Evolutionary conservation across 2,113 vertebrate species (phyloP), one percentile per base, ranked within the genome.

Genomic region (Boulengeromyrus knoepffleri): DNA sequence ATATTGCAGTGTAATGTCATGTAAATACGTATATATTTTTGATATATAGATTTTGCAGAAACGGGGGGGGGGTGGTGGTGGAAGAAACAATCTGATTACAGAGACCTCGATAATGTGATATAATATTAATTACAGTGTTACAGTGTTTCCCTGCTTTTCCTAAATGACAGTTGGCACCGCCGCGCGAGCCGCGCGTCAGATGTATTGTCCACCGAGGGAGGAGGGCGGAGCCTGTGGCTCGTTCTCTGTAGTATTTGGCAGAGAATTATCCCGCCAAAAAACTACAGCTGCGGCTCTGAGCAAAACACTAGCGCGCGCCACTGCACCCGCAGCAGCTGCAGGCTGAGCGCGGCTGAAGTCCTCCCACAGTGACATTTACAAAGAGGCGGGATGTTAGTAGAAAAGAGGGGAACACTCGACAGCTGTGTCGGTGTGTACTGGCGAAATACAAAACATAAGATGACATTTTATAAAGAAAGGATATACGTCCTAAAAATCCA

Each of bases 191-290:
- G 90, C 91, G 93, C 93, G 93, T 89, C 94, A 95, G 95, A 92
- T 93, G 91, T 93, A 93, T 91, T 91, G 90, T 86, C 86, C 89
- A 88, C 91, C 91, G 87, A 31, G 31, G 93, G 93, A 92, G 92
- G 89, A 90, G 90, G 56, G 91, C 53, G 19, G 89, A 91, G 92
- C 89, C 91, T 92, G 95, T 91, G 94, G 94, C 92, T 91, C 0
- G 86, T 52, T 90, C 92, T 89, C n/a, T 17, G 50, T 90, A 91
- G 89, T 92, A 87, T 94, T 93, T 94, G 95, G 0, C 90, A 91
- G 91, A 93, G 93, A 95, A 95, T 95, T 95, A 91, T 94, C 95
- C 96, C 95, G 94, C 1, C 2, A 90, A 91, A 93, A 92, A 31
- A 89, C 0, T 83, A 88, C 24, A 91, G 89, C 74, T 88, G 90